Base-by-base conservation (phyloP, 2,797 vertebrate species). In the Manis javanica region DNA sequence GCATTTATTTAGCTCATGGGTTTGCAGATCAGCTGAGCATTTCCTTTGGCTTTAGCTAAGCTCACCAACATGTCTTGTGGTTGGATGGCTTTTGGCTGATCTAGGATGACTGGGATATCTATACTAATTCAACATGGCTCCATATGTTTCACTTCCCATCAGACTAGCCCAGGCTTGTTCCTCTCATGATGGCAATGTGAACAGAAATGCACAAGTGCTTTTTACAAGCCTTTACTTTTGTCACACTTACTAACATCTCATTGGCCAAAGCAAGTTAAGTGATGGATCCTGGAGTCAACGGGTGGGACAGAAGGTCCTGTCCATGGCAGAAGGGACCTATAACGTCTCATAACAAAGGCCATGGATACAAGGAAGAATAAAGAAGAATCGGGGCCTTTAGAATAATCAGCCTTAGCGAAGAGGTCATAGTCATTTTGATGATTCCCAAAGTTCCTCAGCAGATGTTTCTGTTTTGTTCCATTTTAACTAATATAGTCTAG, bases 21-120 rank as follows among this genome's bases (percentile, higher is more conserved):
- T 74, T 87, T 96, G 42, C 34, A 94, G 53, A 53, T 86, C 55
- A 89, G 11, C 23, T 89, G 74, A 53, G 5, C 66, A 85, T 81
- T 79, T 96, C 84, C 51, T 95, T 87, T 90, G 75, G 66, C 72
- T 90, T 95, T 46, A 91, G 74, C n/a, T 90, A 88, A 94, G 46
- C 15, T 79, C 18, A 57, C 64, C 55, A 96, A 92, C 18, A 23
- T 51, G 81, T 66, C 64, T 82, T 57, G 2, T 31, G 39, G 24
- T 46, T 77, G 71, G 53, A 34, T 87, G 59, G 31, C 26, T 64
- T 96, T 55, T 64, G n/a, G 31, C 24, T 90, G 34, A 89, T 89
- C 74, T 77, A 87, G 69, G 77, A 77, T 71, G 95, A 49, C 42
- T 85, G 69, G 63, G 34, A 93, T 21, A 71, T 81, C 61, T 69